These are phyloP conservation scores for Nilaparvata lugens DNA, from an alignment of 1,140 invertebrate species.

Conservation along the genomic window DNA sequence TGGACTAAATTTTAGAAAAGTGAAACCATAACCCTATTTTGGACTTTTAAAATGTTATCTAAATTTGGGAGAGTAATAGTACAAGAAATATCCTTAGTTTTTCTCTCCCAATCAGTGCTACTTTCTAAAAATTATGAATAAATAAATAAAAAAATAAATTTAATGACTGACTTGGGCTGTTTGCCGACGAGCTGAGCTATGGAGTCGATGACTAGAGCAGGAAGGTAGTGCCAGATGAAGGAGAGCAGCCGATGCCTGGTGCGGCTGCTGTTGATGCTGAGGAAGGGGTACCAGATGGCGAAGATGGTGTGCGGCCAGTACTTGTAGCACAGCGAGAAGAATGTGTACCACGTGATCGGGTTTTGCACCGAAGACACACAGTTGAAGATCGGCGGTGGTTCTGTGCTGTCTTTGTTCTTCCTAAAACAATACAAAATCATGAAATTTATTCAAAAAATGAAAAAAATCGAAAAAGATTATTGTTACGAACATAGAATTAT, in stretches of 20 bases:
- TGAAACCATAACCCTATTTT: too few relatives aligned
- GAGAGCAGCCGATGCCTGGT: constrained; percentile 41
- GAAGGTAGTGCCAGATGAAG: constrained; percentile 50
- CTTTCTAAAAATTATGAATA: too few relatives aligned
- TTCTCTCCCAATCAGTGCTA: too few relatives aligned
- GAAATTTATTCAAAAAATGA: too few relatives aligned
- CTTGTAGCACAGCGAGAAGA: constrained; percentile 40
- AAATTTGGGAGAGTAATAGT: too few relatives aligned
- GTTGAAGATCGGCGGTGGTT: constrained; percentile 50
- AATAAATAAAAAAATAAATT: too few relatives aligned
- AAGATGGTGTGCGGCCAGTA: constrained; percentile 10
- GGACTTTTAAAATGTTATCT: too few relatives aligned
- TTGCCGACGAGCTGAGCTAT: constrained; percentile 47
- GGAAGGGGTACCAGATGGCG: constrained; percentile 43
- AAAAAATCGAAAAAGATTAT: too few relatives aligned
- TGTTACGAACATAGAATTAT: too few relatives aligned
- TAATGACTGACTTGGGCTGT: constrained; percentile 51
- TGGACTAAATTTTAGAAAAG: too few relatives aligned
- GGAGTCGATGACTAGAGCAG: constrained; percentile 54
- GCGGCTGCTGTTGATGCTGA: constrained; percentile 43
- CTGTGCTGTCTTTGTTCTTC: constrained; percentile 25
- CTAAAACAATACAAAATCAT: not conserved
- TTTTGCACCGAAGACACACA: constrained; percentile 57
- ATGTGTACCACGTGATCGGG: constrained; percentile 55
- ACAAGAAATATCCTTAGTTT: too few relatives aligned